These are phyloP conservation scores for Phocoena sinus DNA, from an alignment of 2,113 vertebrate genomes.

Conservation along the genomic window DNA sequence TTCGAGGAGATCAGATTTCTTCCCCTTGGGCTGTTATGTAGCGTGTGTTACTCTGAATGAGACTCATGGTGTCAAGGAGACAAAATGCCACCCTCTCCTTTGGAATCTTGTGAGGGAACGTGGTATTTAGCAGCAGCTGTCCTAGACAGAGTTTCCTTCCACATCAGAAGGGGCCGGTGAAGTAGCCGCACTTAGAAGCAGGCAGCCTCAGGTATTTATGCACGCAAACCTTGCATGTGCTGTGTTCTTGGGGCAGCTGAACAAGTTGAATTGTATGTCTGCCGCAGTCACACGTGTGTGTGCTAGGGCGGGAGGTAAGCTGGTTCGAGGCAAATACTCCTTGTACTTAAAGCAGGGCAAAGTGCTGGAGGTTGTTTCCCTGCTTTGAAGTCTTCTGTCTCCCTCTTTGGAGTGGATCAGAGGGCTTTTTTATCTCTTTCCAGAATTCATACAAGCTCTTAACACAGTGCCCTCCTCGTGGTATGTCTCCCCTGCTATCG, in stretches of 20 bases:
- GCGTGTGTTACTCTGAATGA: background rate
- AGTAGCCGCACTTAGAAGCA: slow-evolving; percentile 68
- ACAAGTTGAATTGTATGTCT: slow-evolving; percentile 49
- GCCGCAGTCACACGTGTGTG: background rate
- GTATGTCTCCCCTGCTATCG: background rate
- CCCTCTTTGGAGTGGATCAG: slow-evolving; percentile 73
- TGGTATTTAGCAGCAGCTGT: slow-evolving; percentile 70
- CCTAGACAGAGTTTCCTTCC: slow-evolving; percentile 62
- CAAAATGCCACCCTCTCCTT: slow-evolving; percentile 8
- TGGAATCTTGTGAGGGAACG: slow-evolving; percentile 29
- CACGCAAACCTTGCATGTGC: background rate
- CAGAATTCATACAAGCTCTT: slow-evolving; percentile 51
- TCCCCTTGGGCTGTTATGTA: background rate
- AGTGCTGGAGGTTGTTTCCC: slow-evolving; percentile 60
- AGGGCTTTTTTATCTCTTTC: slow-evolving; percentile 56
- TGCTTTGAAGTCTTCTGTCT: slow-evolving; percentile 78
- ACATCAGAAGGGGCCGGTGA: slow-evolving; percentile 65
- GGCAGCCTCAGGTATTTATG: slow-evolving; percentile 49
- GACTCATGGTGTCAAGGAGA: background rate
- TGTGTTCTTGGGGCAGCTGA: background rate
- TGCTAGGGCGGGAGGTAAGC: background rate
- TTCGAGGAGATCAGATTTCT: background rate
- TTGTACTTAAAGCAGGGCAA: slow-evolving; percentile 57
- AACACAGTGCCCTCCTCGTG: background rate
- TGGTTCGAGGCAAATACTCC: slow-evolving; percentile 66